Conservation (phyloP, 1,140 invertebrate genomes). For the Eurosta solidaginis region DNA sequence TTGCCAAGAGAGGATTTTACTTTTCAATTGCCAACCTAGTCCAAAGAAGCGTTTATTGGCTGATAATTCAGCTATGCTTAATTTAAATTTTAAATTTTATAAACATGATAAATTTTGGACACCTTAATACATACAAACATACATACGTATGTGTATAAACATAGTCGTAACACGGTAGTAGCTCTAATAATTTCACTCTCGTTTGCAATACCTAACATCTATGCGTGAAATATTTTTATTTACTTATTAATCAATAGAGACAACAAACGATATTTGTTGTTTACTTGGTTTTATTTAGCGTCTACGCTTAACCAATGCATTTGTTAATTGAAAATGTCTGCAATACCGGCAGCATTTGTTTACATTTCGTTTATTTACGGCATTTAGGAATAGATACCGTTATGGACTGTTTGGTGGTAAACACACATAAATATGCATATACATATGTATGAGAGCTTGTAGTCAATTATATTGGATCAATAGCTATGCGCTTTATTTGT, state of each 20-base stretch:
- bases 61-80: no score
- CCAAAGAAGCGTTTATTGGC: no score
- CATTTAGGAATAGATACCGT: background rate
- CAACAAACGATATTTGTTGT: background rate
- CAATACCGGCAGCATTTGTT: background rate
- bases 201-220: background rate
- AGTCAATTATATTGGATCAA: background rate
- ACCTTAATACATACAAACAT: no score
- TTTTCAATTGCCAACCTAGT: no score
- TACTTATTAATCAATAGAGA: background rate
- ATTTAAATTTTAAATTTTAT: no score
- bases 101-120: no score
- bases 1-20: no score
- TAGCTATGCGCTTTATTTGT: background rate
- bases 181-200: background rate
- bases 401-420: slow-evolving; percentile 31
- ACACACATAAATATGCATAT: slow-evolving; percentile 37
- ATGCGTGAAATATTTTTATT: background rate
- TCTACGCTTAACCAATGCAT: background rate
- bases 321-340: background rate
- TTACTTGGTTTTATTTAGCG: background rate
- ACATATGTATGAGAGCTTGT: background rate
- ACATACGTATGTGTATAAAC: background rate
- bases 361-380: background rate
- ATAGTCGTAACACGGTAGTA: background rate